Percentiles rank a stretch among this genome's conserved stretches.
phyloP scores from a whole-genome alignment of 2,797 vertebrate species.

The Fringilla coelebs region DNA sequence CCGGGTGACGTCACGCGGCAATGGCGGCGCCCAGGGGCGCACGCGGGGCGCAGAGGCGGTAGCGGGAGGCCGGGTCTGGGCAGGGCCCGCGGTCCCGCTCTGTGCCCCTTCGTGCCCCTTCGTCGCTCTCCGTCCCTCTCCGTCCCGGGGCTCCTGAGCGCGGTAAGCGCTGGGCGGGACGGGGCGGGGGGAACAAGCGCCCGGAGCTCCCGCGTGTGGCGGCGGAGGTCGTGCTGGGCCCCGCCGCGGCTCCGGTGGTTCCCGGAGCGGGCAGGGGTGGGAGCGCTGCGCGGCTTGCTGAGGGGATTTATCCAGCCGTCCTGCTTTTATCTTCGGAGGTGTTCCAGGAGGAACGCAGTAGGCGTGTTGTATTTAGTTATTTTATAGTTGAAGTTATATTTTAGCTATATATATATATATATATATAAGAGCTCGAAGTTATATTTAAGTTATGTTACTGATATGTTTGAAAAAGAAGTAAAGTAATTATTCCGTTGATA shows the following conservation, averaged over 20 bases:
- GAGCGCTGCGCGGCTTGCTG: neutral
- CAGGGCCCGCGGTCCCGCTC: too few relatives aligned
- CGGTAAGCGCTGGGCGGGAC: neutral
- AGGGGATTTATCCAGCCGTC: rapidly evolving
- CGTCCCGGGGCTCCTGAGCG: neutral
- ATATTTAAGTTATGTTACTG: neutral
- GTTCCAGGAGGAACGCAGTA: neutral
- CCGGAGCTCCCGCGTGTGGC: neutral
- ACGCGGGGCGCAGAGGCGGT: neutral
- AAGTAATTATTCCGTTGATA: rapidly evolving
- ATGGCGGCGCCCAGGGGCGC: neutral
- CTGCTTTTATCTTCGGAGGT: rapidly evolving
- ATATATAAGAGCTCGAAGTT: rapidly evolving
- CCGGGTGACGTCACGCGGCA: neutral
- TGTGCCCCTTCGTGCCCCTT: rapidly evolving
- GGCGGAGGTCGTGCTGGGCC: neutral
- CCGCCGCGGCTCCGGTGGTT: neutral
- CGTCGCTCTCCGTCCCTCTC: rapidly evolving
- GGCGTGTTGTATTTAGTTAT: neutral
- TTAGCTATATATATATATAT: rapidly evolving
- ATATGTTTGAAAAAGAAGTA: neutral
- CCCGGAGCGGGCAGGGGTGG: neutral
- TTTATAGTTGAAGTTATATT: neutral
- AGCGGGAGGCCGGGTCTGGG: neutral
- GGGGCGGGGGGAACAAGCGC: rapidly evolving